Percentiles rank a stretch among this genome's conserved stretches.
phyloP scores from a whole-genome alignment of 2,113 vertebrate genomes.

The Pyxicephalus adspersus region DNA sequence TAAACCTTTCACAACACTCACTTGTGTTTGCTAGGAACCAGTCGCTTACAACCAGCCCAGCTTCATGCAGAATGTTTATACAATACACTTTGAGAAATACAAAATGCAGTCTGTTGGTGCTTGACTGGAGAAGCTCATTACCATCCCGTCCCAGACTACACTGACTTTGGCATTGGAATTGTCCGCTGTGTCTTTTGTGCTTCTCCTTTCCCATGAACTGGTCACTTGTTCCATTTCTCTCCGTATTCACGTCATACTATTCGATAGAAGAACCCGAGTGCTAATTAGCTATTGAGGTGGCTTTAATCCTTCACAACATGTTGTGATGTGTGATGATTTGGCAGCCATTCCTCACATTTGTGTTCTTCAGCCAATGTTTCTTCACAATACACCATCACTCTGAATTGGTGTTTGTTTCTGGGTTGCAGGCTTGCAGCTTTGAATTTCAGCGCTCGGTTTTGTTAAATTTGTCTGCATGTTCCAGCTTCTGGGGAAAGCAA shows the following conservation, averaged over 20 bases:
- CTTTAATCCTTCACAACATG: slow-evolving; percentile 11
- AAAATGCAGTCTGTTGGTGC: background rate
- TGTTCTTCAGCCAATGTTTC: background rate
- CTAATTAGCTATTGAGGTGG: slow-evolving; percentile 10
- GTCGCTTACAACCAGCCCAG: too few species aligned
- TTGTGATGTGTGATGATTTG: background rate
- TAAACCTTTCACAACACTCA: too few species aligned
- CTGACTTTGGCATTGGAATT: too few species aligned
- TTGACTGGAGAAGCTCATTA: background rate
- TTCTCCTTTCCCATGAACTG: background rate
- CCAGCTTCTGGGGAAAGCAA: background rate
- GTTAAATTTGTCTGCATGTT: background rate
- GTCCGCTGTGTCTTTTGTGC: background rate
- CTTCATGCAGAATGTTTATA: too few species aligned
- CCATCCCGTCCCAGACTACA: background rate
- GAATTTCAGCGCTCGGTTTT: background rate
- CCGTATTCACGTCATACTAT: background rate
- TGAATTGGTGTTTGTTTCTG: background rate
- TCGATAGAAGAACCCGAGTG: background rate
- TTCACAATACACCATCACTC: background rate
- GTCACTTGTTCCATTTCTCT: background rate
- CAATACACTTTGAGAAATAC: too few species aligned
- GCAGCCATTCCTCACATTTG: background rate
- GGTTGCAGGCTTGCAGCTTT: too few species aligned
- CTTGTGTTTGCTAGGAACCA: too few species aligned